Base-by-base conservation (phyloP, 2,888 invertebrate species). In the Perithous albicinctus region DNA sequence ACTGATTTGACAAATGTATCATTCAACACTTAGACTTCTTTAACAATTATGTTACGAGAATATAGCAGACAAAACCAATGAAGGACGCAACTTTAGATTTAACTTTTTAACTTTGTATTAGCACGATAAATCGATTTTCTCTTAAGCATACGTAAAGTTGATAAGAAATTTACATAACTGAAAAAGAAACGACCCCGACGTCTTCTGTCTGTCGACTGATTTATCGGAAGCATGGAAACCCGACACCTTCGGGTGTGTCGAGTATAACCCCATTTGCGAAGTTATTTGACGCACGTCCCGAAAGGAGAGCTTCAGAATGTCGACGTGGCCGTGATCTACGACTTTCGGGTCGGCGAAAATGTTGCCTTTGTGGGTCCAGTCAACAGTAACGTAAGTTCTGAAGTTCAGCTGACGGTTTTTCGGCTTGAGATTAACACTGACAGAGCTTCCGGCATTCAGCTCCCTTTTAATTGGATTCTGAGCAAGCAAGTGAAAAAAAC, bases 401-500 rank as follows among this genome's bases (percentile, higher is more conserved):
- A 61, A 61, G 35, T 61, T 38, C 12, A 20, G 7, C 35, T 18
- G 18, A 61, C 29, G 61, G 38, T 10, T 61, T 61, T 10, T 12
- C 7, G 15, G 38, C 20, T 38, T 20, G 38, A 38, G 8, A 61
- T 61, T 35, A 20, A 38, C 61, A 12, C 35, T 20, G 12, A 35
- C 20, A 12, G 38, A 38, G 38, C 15, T 61, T 32, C 38, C 38
- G 20, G 35, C 18, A 38, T 35, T 10, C 12, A 61, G 61, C 10
- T 35, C 8, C 56, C 15, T 56, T 56, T 56, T 56, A 56, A 56
- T 56, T 56, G 32, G 56, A 56, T 56, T 56, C 32, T 56, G 32
- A 15, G 32, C 56, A n/a, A 56, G 26, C 29, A 12, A 29, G n/a
- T 2, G 3, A 7, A 48, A 7, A 48, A 18, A 18, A 7, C 48